Base-by-base conservation (phyloP, 2,113 vertebrate genomes). In the Psittacus erithacus region DNA sequence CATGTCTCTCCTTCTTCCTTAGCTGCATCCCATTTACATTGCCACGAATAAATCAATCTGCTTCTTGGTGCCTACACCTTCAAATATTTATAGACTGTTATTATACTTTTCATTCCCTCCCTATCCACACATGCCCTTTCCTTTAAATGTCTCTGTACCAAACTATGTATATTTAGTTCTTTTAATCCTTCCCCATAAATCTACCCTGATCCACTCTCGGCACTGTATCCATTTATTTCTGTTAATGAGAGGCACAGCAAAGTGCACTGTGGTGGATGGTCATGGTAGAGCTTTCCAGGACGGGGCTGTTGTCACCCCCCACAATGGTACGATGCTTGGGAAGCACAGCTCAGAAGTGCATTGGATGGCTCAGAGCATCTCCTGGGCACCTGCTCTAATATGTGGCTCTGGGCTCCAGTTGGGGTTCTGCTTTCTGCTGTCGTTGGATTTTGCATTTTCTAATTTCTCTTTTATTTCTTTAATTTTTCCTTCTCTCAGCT, bases 1-100 rank as follows among this genome's bases (percentile, higher is more conserved):
- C n/a, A 1, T 10, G 14, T 33, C 55, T 47, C 62, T 75, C 50
- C 59, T 52, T 90, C 86, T 57, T 73, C 41, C 79, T 11, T 15
- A 94, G 82, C 93, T 62, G 64, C 80, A 73, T 92, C 93, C 87
- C 80, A 38, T 94, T 91, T 93, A 87, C 93, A 84, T 62, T 44
- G 70, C 92, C 90, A 79, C 7, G 8, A 94, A 96, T 96, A 96
- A 95, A 94, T 96, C 96, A 96, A 89, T 95, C 95, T 92, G 82
- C 81, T 96, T 43, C 95, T 89, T 35, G 95, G 95, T 93, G 93
- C 96, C 96, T 95, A 76, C 95, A 95, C 92, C 93, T 93, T 94
- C 95, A 94, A 94, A 94, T 96, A 96, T 96, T 95, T 96, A 96
- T 95, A 96, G 92, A 43, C 88, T 96, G 95, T 96, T 96, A 95